Base-by-base conservation (phyloP, 1,140 invertebrate species). In the Drosophila arawakana region DNA sequence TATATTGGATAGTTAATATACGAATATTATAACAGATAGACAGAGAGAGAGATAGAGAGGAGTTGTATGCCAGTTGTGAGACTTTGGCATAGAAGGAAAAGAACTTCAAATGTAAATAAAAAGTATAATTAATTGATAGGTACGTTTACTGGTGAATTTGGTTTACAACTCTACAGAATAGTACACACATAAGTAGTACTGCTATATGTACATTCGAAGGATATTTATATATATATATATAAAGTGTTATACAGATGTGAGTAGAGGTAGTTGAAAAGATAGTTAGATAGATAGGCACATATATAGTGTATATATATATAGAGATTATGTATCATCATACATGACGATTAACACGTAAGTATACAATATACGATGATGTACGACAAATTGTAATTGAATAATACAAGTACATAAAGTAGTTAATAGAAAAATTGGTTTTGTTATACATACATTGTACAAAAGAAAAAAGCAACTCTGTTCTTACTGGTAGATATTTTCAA, bases 391-490 rank as follows among this genome's bases (percentile, higher is more conserved):
- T 11, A 34, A 55, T 55, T 57, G 34, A n/a, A 46, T 55, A 37
- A 50, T 37, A 62, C 46, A 18, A 50, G 34, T 63, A 63, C 11
- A 49, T 59, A 37, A 39, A 43, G 18, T 44, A 30, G 39, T 34
- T 50, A 49, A 34, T 60, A 52, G 39, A 57, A 6, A 30, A 58
- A 11, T 59, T 18, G 44, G 25, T 30, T 52, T 62, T 58, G 73
- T 68, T 82, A 86, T 82, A 80, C 79, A 88, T 85, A 85, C 81
- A 73, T 85, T 30, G 81, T 81, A 84, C 78, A 84, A 85, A 85
- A 86, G 78, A 83, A 89, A 88, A 88, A 88, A 88, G 80, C 84
- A 88, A 88, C 84, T 89, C 69, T 83, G 72, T 76, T 82, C 68
- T 77, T 55, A 66, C 18, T 68, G 63, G 47, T 88, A 88, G 80